phyloP scores from a whole-genome alignment of 2,888 invertebrate species.

The Strigamia crassipes region DNA sequence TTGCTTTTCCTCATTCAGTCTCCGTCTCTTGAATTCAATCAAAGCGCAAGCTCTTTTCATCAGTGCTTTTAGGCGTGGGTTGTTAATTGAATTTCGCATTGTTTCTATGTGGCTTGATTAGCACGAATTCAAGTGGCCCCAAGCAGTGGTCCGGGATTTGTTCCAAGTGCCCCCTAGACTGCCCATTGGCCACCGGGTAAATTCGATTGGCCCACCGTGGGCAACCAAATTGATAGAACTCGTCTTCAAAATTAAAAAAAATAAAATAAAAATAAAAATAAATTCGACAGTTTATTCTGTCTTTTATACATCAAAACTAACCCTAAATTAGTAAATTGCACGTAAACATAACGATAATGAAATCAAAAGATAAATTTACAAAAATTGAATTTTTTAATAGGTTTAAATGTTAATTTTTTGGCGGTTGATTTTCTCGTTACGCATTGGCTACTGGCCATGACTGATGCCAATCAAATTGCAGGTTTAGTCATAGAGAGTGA shows the following conservation, averaged over 20 bases:
- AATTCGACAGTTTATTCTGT: not conserved
- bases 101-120: slow-evolving; percentile 42
- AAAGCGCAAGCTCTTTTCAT: slow-evolving; percentile 42
- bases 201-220: not conserved
- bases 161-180: slow-evolving; percentile 40
- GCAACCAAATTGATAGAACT: slow-evolving; percentile 6
- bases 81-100: slow-evolving; percentile 42
- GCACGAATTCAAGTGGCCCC: slow-evolving; percentile 42
- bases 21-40: slow-evolving; percentile 42
- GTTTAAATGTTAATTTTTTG: no score
- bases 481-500: no score
- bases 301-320: not conserved
- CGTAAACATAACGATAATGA: no score
- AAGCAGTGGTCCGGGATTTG: slow-evolving; percentile 40
- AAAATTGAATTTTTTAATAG: no score
- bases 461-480: no score
- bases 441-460: no score
- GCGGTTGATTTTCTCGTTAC: no score
- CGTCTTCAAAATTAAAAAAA: not conserved
- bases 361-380: no score
- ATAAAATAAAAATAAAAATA: not conserved
- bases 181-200: slow-evolving; percentile 27
- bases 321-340: not conserved
- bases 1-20: slow-evolving; percentile 24
- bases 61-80: slow-evolving; percentile 38